Evolutionary conservation across 2,797 vertebrate species (phyloP), one percentile per base, ranked within the genome.

Genomic region (Ibycter americanus): DNA sequence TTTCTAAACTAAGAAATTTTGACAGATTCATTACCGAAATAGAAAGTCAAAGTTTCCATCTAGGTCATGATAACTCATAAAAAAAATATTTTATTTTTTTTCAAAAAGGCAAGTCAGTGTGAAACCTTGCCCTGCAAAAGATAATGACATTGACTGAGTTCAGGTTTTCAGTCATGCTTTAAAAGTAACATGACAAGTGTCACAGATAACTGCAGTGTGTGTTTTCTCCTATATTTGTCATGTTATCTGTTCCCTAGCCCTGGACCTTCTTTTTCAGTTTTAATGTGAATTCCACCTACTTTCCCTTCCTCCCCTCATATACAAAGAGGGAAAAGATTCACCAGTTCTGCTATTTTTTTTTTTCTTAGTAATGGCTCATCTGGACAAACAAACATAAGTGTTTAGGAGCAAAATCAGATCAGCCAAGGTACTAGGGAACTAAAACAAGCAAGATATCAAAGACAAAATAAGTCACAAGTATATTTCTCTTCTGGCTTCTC

Each of bases 1-100:
- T 80, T 91, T 85, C 47, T 76, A 87, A 87, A 77, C 4, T 25
- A 82, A 76, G 55, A 73, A 54, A 22, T 51, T 52, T 79, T 72
- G 23, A 62, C 19, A 92, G 27, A 70, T 58, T 83, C 6, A 14
- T 73, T 82, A 42, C 31, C 79, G n/a, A 70, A 87, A 56, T 16
- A 81, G 18, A 56, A 91, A 76, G 20, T 62, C 14, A 61, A 72
- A 79, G 0, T 59, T 88, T 67, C 52, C 15, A 26, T 58, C 25
- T 13, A 13, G 14, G 31, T 49, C 16, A 34, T 7, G 34, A 51
- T 51, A 92, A 87, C 14, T 44, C 5, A 40, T 4, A 40, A 11
- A 47, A 63, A 31, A 6, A 2, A 18, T 5, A 15, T 29, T 21
- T 21, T 47, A 6, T 2, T 42, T 20, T 38, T 72, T 63, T 74